Conservation (phyloP, 2,888 invertebrate species). For the Patella caerulea region DNA sequence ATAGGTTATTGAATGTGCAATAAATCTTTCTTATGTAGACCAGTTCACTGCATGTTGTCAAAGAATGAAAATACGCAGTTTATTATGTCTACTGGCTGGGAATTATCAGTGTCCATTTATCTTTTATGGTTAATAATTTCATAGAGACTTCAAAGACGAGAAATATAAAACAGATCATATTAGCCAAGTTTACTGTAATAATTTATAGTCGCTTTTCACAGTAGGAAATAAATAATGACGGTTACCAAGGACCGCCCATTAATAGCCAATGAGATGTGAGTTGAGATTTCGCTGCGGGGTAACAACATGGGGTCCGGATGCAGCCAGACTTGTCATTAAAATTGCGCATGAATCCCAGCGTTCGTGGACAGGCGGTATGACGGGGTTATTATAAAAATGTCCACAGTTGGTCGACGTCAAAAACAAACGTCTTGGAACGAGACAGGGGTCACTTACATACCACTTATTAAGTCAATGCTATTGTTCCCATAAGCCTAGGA, state of each 20-base stretch:
- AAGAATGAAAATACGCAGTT: too few relatives aligned
- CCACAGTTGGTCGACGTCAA: not conserved
- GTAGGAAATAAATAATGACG: not conserved
- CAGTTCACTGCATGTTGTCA: too few relatives aligned
- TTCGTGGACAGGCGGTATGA: not conserved
- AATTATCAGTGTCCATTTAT: not conserved
- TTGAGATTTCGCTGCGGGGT: constrained; percentile 10
- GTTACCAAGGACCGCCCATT: constrained; percentile 10
- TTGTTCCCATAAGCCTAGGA: too few relatives aligned
- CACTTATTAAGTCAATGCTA: too few relatives aligned
- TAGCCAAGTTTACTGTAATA: not conserved
- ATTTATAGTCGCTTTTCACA: not conserved
- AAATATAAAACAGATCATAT: not conserved
- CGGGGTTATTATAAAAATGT: not conserved
- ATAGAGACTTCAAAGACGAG: not conserved
- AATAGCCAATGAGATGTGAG: constrained; percentile 4
- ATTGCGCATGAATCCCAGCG: not conserved
- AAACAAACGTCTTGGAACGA: not conserved
- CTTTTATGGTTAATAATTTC: not conserved
- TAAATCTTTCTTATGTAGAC: too few relatives aligned
- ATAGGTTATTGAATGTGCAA: too few relatives aligned
- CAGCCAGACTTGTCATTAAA: not conserved
- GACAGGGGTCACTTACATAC: not conserved
- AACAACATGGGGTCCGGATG: constrained; percentile 8
- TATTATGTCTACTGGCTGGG: too few relatives aligned